These are phyloP conservation scores for Cebus imitator DNA, from an alignment of 2,113 vertebrate genomes.

Conservation along the genomic window DNA sequence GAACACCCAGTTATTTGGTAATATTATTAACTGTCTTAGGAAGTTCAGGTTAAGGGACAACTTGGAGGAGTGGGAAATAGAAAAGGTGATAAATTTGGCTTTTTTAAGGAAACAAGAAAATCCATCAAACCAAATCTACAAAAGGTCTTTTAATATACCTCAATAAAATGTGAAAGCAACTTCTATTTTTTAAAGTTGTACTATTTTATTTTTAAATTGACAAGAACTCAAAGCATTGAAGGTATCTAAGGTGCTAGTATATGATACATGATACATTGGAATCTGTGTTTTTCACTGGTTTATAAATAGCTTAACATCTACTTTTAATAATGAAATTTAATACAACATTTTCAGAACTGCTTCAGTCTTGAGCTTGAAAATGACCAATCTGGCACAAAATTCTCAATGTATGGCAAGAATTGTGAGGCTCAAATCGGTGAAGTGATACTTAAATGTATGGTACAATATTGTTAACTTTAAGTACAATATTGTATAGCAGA, in stretches of 20 bases:
- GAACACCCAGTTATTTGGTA: background rate
- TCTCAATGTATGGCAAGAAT: background rate
- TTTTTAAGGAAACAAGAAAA: background rate
- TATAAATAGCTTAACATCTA: background rate
- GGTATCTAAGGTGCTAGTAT: background rate
- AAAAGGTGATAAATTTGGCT: background rate
- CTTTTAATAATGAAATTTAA: background rate
- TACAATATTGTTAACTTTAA: background rate
- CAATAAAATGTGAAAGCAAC: background rate
- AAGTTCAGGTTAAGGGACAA: background rate
- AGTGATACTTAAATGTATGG: background rate
- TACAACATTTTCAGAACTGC: background rate
- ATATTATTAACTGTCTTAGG: background rate
- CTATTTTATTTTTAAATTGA: constrained; percentile 10
- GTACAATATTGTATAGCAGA: background rate
- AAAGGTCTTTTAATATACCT: background rate
- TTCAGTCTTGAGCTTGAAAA: constrained; percentile 27
- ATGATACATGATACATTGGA: background rate
- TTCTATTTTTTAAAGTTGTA: background rate
- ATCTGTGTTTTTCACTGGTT: background rate
- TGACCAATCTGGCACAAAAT: background rate
- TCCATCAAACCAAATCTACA: background rate
- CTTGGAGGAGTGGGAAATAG: background rate
- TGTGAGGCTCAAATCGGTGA: background rate
- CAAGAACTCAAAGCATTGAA: background rate